phyloP scores from a whole-genome alignment of 2,113 vertebrate species.

The Varanus komodoensis region DNA sequence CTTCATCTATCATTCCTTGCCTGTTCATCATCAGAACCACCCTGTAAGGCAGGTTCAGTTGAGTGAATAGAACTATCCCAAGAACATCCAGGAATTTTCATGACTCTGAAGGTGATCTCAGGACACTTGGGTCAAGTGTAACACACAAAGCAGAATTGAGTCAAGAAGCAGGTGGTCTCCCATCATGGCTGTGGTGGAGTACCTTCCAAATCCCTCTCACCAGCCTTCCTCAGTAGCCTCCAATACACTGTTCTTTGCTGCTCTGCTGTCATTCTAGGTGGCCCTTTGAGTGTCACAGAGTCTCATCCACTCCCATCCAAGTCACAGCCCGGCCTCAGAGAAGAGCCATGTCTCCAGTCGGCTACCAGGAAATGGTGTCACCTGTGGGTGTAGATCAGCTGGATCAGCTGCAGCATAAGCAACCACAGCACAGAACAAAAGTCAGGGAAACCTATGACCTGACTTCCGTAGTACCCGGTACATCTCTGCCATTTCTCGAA shows the following conservation, averaged over 20 bases:
- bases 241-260: slow-evolving; percentile 3
- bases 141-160: not conserved
- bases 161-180: not conserved
- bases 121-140: not conserved
- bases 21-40: not conserved
- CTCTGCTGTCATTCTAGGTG: slow-evolving; percentile 19
- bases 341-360: slow-evolving; percentile 30
- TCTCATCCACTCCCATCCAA: not conserved
- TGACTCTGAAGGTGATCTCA: not conserved
- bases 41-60: not conserved
- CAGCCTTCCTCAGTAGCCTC: not conserved
- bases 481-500: not conserved
- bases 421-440: not conserved
- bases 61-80: not conserved
- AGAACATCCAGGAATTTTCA: not conserved
- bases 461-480: not conserved
- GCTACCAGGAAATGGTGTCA: slow-evolving; percentile 45
- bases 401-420: not conserved
- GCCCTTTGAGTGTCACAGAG: not conserved
- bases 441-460: not conserved
- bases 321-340: not conserved
- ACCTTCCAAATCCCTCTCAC: not conserved
- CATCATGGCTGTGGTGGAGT: slow-evolving; percentile 2
- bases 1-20: not conserved
- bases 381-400: not conserved